Conservation (phyloP, 2,797 vertebrate species). For the Paguma larvata region DNA sequence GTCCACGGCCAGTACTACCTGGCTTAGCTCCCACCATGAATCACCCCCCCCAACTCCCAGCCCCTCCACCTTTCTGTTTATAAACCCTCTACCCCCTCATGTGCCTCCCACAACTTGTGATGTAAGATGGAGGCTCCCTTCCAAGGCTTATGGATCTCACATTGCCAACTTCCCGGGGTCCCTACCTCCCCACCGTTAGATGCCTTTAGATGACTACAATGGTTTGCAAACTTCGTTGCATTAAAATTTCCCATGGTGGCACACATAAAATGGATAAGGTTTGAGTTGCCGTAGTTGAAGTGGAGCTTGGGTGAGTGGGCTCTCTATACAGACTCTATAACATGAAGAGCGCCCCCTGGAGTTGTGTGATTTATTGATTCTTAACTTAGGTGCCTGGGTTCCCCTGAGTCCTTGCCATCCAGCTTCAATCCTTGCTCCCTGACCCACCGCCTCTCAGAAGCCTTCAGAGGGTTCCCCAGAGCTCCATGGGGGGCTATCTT, state of each 20-base stretch:
- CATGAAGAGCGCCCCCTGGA: background rate
- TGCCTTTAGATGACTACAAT: background rate
- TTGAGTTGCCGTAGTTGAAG: background rate
- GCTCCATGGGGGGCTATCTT: background rate
- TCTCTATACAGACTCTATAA: background rate
- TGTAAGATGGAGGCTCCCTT: background rate
- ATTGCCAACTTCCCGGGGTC: background rate
- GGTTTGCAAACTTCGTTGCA: background rate
- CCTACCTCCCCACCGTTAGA: background rate
- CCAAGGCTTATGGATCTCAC: background rate
- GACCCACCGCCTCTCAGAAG: background rate
- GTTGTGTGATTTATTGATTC: background rate
- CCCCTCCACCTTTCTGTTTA: background rate
- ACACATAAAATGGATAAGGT: background rate
- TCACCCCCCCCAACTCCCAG: background rate
- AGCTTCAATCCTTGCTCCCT: background rate
- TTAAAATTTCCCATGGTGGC: background rate
- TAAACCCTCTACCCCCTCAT: background rate
- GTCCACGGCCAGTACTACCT: background rate
- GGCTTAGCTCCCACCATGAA: background rate
- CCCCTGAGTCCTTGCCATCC: background rate
- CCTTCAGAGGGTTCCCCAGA: background rate
- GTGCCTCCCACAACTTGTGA: background rate
- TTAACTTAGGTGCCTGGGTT: background rate
- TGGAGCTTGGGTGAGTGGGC: background rate